Evolutionary conservation across 2,888 invertebrate genomes (phyloP).

Genomic region (Lathronympha strigana): DNA sequence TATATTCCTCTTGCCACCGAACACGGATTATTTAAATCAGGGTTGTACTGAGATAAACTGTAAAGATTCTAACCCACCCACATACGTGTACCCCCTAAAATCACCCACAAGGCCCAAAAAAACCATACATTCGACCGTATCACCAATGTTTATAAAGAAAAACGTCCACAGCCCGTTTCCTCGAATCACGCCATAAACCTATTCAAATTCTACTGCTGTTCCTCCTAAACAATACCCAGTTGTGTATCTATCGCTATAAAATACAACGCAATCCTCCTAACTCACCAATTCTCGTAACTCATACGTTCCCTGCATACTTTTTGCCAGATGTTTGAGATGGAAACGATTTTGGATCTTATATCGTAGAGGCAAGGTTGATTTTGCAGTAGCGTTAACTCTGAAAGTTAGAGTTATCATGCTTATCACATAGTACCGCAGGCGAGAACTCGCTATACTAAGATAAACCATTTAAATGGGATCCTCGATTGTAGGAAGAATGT

Average conservation of each 20-base stretch:
- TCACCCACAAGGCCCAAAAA: too few species aligned
- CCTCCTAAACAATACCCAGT: not conserved
- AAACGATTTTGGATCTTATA: not conserved
- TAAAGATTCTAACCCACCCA: too few species aligned
- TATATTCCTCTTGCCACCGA: too few species aligned
- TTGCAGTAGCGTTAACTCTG: not conserved
- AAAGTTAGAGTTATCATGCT: not conserved
- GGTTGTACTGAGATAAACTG: too few species aligned
- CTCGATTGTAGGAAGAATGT: too few species aligned
- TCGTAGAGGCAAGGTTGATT: not conserved
- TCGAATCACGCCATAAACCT: not conserved
- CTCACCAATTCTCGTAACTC: conserved; percentile 25
- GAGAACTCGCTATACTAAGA: not conserved
- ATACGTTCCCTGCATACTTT: conserved; percentile 5
- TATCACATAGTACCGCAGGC: not conserved
- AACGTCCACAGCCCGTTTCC: not conserved
- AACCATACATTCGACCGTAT: too few species aligned
- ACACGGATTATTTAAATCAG: too few species aligned
- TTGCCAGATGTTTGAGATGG: not conserved
- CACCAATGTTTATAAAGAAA: not conserved
- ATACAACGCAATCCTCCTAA: conserved; percentile 24
- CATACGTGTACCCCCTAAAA: too few species aligned
- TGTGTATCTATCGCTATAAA: not conserved
- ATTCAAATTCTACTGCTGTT: not conserved
- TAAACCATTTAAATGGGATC: not conserved